phyloP scores from a whole-genome alignment of 2,888 invertebrate genomes.

The Eurytoma adleriae region DNA sequence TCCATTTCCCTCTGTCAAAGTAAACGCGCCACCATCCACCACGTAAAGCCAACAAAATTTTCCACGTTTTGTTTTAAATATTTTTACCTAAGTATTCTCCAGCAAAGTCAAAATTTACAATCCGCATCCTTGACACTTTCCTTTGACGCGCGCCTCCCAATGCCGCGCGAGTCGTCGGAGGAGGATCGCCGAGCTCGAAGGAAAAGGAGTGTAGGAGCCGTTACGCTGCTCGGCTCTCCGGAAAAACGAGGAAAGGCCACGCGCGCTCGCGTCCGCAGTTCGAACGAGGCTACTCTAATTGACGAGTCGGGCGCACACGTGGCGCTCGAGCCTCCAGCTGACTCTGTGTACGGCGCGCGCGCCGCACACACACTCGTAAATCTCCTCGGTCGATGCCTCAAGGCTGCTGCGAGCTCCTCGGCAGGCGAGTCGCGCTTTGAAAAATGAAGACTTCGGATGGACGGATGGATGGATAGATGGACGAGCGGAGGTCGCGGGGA shows the following conservation, averaged over 20 bases:
- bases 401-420: constrained; percentile 1
- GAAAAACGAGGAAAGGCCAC: background rate
- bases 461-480: too few relatives aligned
- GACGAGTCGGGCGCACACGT: background rate
- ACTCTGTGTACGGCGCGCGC: background rate
- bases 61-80: too few relatives aligned
- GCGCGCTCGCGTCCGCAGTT: background rate
- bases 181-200: background rate
- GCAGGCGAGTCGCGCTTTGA: too few relatives aligned
- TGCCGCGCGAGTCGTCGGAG: background rate
- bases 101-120: too few relatives aligned
- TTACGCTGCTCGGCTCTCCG: background rate
- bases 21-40: too few relatives aligned
- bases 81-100: too few relatives aligned
- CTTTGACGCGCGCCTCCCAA: too few relatives aligned
- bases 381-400: constrained; percentile 7
- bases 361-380: constrained; percentile 11
- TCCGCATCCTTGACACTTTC: too few relatives aligned
- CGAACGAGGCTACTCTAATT: constrained; percentile 4
- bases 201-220: constrained; percentile 35
- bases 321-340: background rate
- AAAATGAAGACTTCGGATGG: too few relatives aligned
- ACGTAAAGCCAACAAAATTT: too few relatives aligned
- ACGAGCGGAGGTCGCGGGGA: too few relatives aligned
- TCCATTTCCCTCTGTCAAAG: too few relatives aligned